phyloP scores from a whole-genome alignment of 1,140 invertebrate species.

The Palaemon carinicauda region DNA sequence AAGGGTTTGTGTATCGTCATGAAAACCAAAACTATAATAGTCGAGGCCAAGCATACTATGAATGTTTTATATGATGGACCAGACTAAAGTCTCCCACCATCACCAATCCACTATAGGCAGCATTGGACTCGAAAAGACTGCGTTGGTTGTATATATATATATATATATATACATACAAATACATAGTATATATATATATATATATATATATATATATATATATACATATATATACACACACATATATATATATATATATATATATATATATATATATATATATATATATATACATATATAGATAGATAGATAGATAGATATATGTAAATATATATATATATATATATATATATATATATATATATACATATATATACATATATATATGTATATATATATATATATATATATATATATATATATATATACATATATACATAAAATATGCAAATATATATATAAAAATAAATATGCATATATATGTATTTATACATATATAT shows the following conservation, averaged over 20 bases:
- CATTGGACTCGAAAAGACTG: too few relatives aligned
- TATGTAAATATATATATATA: constrained; percentile 13
- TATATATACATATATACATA: not conserved
- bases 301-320: not conserved
- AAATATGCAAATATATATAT: too few relatives aligned
- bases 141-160: not conserved
- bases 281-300: constrained; percentile 16
- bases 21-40: too few relatives aligned
- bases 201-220: constrained; percentile 6
- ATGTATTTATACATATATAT: too few relatives aligned
- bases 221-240: constrained; percentile 6
- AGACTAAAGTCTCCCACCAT: too few relatives aligned
- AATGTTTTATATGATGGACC: too few relatives aligned
- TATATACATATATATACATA: not conserved
- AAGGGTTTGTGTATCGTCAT: too few relatives aligned
- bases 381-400: not conserved
- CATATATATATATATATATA: constrained; percentile 16
- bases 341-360: constrained; percentile 19
- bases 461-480: too few relatives aligned
- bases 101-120: too few relatives aligned
- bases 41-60: too few relatives aligned
- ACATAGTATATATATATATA: not conserved
- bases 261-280: constrained; percentile 19
- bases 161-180: not conserved
- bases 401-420: not conserved